These are phyloP conservation scores for Shinisaurus crocodilurus DNA, from an alignment of 2,113 vertebrate species.

Conservation along the genomic window DNA sequence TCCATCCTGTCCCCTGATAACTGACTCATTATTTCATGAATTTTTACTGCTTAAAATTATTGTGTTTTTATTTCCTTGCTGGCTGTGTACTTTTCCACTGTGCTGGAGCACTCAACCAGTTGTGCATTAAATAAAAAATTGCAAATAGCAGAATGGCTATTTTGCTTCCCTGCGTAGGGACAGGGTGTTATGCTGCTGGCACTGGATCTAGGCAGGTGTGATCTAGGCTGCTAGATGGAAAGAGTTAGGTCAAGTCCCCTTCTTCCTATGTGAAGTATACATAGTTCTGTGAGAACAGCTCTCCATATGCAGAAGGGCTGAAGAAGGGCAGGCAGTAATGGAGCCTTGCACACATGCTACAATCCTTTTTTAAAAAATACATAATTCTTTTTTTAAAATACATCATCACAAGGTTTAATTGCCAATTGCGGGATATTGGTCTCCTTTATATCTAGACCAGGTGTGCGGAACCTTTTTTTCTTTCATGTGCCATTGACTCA, in stretches of 20 bases:
- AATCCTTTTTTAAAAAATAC: background rate
- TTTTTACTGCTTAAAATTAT: background rate
- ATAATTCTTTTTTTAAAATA: background rate
- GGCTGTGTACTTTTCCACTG: background rate
- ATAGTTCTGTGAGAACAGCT: background rate
- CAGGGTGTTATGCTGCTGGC: background rate
- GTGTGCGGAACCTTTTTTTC: background rate
- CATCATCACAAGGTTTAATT: background rate
- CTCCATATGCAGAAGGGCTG: background rate
- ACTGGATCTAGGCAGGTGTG: background rate
- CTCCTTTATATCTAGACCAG: background rate
- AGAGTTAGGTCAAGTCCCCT: background rate
- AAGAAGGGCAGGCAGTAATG: background rate
- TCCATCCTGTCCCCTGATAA: background rate
- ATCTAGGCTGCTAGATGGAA: background rate
- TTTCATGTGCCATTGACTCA: background rate
- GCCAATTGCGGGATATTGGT: background rate
- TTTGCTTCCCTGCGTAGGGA: background rate
- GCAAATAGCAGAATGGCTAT: background rate
- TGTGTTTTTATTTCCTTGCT: background rate
- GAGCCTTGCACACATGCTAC: background rate
- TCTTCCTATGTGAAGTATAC: background rate
- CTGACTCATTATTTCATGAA: background rate
- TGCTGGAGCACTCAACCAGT: background rate
- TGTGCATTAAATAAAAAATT: background rate